phyloP scores from a whole-genome alignment of 2,113 vertebrate genomes.

The Cranoglanis bouderius region DNA sequence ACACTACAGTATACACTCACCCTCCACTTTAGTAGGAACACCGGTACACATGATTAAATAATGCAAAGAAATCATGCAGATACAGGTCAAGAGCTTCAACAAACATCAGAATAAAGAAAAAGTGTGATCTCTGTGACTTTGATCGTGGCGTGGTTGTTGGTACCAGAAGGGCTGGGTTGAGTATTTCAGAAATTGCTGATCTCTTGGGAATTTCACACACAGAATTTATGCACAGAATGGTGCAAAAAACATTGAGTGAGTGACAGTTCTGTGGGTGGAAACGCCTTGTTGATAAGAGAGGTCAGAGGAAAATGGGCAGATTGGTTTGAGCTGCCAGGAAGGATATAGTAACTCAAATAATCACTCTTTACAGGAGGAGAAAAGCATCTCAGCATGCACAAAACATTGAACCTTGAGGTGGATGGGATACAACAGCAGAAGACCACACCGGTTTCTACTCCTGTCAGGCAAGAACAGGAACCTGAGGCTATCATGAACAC shows the following conservation, averaged over 20 bases:
- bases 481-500: no score
- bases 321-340: background rate
- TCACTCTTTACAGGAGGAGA: background rate
- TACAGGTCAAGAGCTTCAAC: background rate
- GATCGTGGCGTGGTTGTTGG: background rate
- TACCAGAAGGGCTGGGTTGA: no score
- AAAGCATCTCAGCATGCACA: background rate
- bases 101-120: background rate
- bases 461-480: no score
- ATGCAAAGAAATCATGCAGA: background rate
- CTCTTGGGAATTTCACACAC: background rate
- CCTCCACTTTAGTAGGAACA: background rate
- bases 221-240: background rate
- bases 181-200: background rate
- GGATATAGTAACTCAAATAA: background rate
- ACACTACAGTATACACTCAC: background rate
- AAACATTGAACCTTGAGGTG: background rate
- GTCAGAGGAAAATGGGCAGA: background rate
- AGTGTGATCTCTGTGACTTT: background rate
- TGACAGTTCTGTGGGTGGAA: background rate
- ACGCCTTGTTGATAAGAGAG: background rate
- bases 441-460: no score
- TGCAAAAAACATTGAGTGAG: background rate
- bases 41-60: background rate
- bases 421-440: background rate